phyloP scores from a whole-genome alignment of 2,888 invertebrate genomes.

The Celastrina argiolus region DNA sequence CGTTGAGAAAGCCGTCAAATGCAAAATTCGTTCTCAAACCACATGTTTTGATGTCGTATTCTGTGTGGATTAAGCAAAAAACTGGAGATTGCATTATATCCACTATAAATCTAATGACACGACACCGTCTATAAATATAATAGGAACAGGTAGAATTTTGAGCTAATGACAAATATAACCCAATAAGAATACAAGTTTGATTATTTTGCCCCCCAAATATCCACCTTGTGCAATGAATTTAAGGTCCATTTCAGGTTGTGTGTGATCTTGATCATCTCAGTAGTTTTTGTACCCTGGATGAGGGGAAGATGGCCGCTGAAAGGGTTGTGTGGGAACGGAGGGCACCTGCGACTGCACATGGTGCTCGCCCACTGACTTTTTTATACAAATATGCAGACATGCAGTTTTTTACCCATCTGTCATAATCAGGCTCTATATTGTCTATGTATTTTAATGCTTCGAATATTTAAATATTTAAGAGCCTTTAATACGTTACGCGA shows the following conservation, averaged over 20 bases:
- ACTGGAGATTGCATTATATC: constrained; percentile 73
- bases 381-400: constrained; percentile 70
- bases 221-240: constrained; percentile 24
- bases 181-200: constrained; percentile 40
- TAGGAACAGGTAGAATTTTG: constrained; percentile 75
- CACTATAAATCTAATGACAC: constrained; percentile 77
- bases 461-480: too few species aligned
- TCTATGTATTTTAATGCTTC: constrained; percentile 25
- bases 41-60: constrained; percentile 32
- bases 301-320: constrained; percentile 61
- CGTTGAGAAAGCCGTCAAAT: background rate
- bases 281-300: constrained; percentile 55
- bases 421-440: constrained; percentile 35
- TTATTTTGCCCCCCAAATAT: constrained; percentile 31
- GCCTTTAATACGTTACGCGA: too few species aligned
- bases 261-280: constrained; percentile 34
- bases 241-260: constrained; percentile 38
- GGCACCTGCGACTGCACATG: constrained; percentile 78
- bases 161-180: constrained; percentile 52
- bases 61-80: constrained; percentile 49
- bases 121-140: constrained; percentile 73
- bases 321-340: constrained; percentile 79
- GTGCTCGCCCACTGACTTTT: constrained; percentile 66
- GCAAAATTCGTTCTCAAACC: constrained; percentile 26
- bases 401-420: constrained; percentile 66